phyloP scores from a whole-genome alignment of 1,140 invertebrate genomes.

The Magallana gigas region DNA sequence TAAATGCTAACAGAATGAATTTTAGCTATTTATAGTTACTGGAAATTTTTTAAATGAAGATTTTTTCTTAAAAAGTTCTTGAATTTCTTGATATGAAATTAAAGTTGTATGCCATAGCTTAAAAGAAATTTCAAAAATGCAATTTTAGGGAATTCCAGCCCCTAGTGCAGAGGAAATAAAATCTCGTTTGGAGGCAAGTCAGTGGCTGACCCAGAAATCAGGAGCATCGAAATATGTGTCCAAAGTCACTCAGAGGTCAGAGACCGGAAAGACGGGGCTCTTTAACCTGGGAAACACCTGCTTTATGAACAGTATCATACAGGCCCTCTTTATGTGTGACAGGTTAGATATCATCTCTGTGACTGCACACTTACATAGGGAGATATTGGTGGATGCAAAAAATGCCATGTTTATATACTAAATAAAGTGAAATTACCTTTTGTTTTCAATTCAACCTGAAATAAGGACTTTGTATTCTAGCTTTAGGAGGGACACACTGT shows the following conservation, averaged over 20 bases:
- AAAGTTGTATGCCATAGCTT: too few species aligned
- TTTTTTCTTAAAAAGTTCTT: too few species aligned
- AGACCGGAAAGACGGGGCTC: conserved; percentile 82
- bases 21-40: too few species aligned
- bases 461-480: conserved; percentile 74
- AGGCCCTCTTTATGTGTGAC: conserved; percentile 89
- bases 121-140: too few species aligned
- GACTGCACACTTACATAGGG: neutral
- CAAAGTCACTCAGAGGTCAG: conserved; percentile 68
- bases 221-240: conserved; percentile 46
- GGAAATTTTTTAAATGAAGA: too few species aligned
- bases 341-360: conserved; percentile 82
- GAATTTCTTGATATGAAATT: too few species aligned
- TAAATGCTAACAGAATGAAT: too few species aligned
- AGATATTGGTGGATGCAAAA: too few species aligned
- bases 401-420: too few species aligned
- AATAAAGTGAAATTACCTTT: too few species aligned
- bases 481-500: conserved; percentile 83
- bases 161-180: conserved; percentile 66
- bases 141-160: conserved; percentile 65
- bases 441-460: too few species aligned
- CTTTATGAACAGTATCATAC: conserved; percentile 77
- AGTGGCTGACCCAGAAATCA: conserved; percentile 64
- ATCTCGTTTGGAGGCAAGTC: conserved; percentile 58
- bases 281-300: conserved; percentile 84